Evolutionary conservation across 2,888 invertebrate species (phyloP).

Genomic region (Drosophila sordidula): DNA sequence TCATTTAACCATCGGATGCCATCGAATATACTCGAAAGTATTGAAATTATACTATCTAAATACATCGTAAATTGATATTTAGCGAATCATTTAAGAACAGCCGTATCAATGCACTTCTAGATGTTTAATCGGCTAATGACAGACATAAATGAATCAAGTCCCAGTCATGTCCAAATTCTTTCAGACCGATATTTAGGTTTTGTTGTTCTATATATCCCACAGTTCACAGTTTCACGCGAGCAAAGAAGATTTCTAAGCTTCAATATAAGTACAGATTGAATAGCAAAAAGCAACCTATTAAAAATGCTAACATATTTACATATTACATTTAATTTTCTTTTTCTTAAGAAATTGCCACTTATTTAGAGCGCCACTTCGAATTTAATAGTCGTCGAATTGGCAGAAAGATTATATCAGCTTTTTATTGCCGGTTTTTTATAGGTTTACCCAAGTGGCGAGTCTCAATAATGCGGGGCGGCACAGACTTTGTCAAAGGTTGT

Average conservation of each 20-base stretch:
- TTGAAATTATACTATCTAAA: too few relatives aligned
- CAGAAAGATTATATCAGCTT: conserved; percentile 7
- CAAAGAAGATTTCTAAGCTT: not conserved
- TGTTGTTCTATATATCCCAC: too few relatives aligned
- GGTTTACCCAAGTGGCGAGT: not conserved
- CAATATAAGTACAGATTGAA: conserved; percentile 4
- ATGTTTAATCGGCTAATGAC: too few relatives aligned
- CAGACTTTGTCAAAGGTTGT: conserved; percentile 27
- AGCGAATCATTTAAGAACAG: too few relatives aligned
- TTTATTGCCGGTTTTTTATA: conserved; percentile 23
- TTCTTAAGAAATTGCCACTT: conserved; percentile 11
- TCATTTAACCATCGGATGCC: too few relatives aligned
- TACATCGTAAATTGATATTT: too few relatives aligned
- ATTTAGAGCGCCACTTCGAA: conserved; percentile 1
- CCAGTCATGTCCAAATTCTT: too few relatives aligned
- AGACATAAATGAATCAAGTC: too few relatives aligned
- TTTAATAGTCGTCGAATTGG: conserved; percentile 27
- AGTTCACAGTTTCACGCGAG: too few relatives aligned
- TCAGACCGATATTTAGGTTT: too few relatives aligned
- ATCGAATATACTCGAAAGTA: too few relatives aligned
- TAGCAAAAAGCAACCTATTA: not conserved
- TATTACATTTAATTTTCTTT: conserved; percentile 19
- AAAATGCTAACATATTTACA: conserved; percentile 24
- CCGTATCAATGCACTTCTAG: too few relatives aligned
- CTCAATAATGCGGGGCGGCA: not conserved